phyloP scores from a whole-genome alignment of 2,797 vertebrate species.

The Anguilla megastoma region DNA sequence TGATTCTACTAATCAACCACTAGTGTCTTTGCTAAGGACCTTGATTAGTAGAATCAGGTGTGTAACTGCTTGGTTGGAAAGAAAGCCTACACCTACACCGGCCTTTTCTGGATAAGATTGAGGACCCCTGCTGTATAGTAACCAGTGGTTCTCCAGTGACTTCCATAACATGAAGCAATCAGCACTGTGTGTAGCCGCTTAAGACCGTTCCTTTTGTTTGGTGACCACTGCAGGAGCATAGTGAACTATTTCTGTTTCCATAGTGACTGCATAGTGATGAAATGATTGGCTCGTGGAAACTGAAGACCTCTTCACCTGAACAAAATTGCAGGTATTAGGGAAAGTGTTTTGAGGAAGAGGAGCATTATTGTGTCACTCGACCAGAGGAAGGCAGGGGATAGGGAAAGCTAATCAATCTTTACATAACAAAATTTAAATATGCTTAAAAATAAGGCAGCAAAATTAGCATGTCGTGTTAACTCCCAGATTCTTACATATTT shows the following conservation, averaged over 20 bases:
- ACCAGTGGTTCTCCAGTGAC: too few species aligned
- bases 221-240: constrained; percentile 63
- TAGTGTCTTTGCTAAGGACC: too few species aligned
- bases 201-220: constrained; percentile 67
- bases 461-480: not conserved
- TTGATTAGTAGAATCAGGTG: too few species aligned
- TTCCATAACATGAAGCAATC: constrained; percentile 44
- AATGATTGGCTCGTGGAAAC: not conserved
- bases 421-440: not conserved
- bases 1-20: too few species aligned
- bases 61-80: too few species aligned
- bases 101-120: too few species aligned
- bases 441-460: not conserved
- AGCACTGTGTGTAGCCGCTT: constrained; percentile 62
- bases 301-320: constrained; percentile 33
- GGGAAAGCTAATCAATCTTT: not conserved
- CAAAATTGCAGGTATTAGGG: constrained; percentile 51
- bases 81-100: too few species aligned
- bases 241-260: constrained; percentile 74
- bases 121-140: not conserved
- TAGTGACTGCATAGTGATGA: constrained; percentile 64
- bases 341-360: constrained; percentile 33
- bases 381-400: constrained; percentile 36
- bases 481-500: too few species aligned
- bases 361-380: constrained; percentile 54